phyloP scores from a whole-genome alignment of 2,797 vertebrate species.

The Sylvia borin region DNA sequence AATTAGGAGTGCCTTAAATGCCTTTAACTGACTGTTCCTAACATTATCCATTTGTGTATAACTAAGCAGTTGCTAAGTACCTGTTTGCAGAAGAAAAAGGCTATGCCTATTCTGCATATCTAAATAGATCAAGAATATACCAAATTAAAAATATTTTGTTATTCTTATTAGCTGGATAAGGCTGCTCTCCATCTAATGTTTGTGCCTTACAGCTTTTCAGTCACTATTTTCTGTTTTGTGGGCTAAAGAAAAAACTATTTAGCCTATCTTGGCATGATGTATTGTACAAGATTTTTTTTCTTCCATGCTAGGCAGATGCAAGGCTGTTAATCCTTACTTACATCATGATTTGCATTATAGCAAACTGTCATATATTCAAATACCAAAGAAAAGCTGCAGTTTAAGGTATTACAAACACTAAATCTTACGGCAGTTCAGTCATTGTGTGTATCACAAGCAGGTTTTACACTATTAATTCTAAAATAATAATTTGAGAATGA shows the following conservation, averaged over 20 bases:
- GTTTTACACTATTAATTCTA: not conserved
- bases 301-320: not conserved
- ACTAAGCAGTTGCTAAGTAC: not conserved
- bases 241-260: not conserved
- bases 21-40: not conserved
- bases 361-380: not conserved
- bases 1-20: not conserved
- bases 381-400: not conserved
- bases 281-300: not conserved
- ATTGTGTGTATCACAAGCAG: not conserved
- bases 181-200: not conserved
- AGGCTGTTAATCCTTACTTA: not conserved
- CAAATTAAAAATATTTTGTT: not conserved
- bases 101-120: not conserved
- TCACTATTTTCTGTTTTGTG: not conserved
- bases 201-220: not conserved
- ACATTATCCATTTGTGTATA: not conserved
- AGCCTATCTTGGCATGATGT: not conserved
- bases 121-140: not conserved
- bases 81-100: not conserved
- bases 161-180: not conserved
- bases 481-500: not conserved
- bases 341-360: not conserved
- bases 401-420: not conserved
- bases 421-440: not conserved